phyloP scores from a whole-genome alignment of 23 tunicate species.

The Phallusia fumigata region DNA sequence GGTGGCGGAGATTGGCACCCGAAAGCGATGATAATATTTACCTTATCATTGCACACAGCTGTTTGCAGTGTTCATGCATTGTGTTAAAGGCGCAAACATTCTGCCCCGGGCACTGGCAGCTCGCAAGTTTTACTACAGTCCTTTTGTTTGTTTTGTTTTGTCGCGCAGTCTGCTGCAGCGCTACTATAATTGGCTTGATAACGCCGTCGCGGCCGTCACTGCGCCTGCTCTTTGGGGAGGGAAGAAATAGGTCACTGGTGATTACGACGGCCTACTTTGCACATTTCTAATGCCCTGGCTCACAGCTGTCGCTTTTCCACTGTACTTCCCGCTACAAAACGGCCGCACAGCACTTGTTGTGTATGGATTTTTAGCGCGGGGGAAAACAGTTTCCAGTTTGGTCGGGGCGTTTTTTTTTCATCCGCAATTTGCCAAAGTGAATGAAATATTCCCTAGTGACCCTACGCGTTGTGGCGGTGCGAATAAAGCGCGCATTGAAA shows the following conservation, averaged over 20 bases:
- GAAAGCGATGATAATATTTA: neutral
- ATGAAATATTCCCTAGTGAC: constrained; percentile 11
- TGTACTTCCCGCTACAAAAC: too few relatives aligned
- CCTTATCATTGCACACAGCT: neutral
- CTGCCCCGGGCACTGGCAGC: neutral
- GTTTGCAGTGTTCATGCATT: neutral
- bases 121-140: neutral
- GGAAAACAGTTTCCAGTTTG: neutral
- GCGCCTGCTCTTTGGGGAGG: neutral
- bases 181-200: neutral
- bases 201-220: neutral
- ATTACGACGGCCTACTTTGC: neutral
- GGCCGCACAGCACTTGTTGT: neutral
- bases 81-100: neutral
- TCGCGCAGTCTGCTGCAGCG: neutral
- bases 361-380: neutral
- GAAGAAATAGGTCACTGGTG: neutral
- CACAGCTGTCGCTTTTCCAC: neutral
- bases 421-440: neutral
- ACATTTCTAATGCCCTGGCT: neutral
- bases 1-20: neutral
- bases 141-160: neutral
- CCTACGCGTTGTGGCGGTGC: neutral
- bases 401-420: neutral
- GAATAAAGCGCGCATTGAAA: too few relatives aligned